Conservation (phyloP, 2,113 vertebrate species). For the Hystrix cristata region DNA sequence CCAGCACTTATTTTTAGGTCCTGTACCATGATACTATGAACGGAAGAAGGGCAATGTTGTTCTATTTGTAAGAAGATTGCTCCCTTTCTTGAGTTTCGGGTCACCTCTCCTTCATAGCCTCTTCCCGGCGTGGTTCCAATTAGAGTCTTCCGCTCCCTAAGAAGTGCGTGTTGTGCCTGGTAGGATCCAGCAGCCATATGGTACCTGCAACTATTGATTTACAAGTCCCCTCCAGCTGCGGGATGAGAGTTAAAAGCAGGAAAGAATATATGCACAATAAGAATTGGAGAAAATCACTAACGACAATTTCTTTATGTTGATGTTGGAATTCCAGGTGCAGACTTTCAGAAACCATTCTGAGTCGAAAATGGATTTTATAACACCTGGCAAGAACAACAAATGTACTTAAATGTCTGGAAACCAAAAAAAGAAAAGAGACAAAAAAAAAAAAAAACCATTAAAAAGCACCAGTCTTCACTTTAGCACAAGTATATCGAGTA, state of each 20-base stretch:
- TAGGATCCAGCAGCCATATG: not conserved
- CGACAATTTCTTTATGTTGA: not conserved
- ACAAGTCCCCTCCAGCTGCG: not conserved
- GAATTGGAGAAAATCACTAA: not conserved
- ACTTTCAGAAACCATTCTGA: not conserved
- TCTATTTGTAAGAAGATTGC: rapidly evolving
- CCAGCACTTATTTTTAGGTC: too few species aligned
- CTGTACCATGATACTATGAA: rapidly evolving
- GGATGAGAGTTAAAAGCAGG: not conserved
- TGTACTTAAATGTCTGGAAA: not conserved
- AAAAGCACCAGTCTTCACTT: not conserved
- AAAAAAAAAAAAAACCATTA: not conserved
- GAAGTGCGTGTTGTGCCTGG: not conserved
- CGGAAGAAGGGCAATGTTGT: too few species aligned
- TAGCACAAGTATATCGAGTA: not conserved
- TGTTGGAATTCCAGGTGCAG: not conserved
- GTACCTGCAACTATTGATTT: not conserved
- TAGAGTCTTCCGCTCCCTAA: not conserved
- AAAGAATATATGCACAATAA: not conserved
- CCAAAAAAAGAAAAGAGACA: not conserved
- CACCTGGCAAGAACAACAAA: not conserved
- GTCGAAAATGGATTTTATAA: rapidly evolving
- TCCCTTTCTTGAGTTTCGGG: not conserved
- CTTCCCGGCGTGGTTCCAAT: not conserved
- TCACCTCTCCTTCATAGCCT: not conserved